Base-by-base conservation (phyloP, 2,113 vertebrate genomes). In the Hippocampus abdominalis region DNA sequence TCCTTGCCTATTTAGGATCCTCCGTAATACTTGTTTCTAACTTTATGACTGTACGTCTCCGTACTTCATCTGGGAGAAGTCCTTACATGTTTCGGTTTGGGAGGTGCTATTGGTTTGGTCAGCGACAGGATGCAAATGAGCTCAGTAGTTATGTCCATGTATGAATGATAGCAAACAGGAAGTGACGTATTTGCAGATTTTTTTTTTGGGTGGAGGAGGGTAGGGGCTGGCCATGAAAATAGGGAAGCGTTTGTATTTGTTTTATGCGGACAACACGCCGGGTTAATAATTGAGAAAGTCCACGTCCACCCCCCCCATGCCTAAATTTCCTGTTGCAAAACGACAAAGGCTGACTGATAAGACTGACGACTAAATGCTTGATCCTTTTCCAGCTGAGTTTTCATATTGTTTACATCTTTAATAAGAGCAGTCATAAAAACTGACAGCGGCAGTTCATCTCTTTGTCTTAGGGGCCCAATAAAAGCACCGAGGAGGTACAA, bases 331-430 rank as follows among this genome's bases (percentile, higher is more conserved):
- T 0, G 46, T 70, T 62, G 44, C 71, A 79, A 80, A 76, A 46
- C 39, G 69, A 70, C 73, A 86, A 83, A 59, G 46, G 32, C 27
- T 70, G 57, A 51, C 46, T 36, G 0, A 40, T 73, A 69, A 80
- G 74, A 73, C 18, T 20, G n/a, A 60, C 15, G 10, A 61, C 3
- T 1, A 51, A 75, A 23, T 66, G n/a, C 54, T 57, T 72, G 67
- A 71, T 70, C 62, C 27, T 48, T 63, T 44, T 13, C 20, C 59
- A 62, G 27, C 25, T 10, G 21, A 18, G 18, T 69, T 78, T 71
- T 64, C 32, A 32, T 20, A 32, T 78, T 74, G 66, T 85, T 81
- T 79, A 82, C 53, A 56, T 59, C 80, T 78, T 85, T 78, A 86
- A 84, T 82, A 80, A 83, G 68, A 15, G 20, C 15, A 9, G 54